Conservation (phyloP, 1,140 invertebrate species). For the Caenorhabditis brenneri region DNA sequence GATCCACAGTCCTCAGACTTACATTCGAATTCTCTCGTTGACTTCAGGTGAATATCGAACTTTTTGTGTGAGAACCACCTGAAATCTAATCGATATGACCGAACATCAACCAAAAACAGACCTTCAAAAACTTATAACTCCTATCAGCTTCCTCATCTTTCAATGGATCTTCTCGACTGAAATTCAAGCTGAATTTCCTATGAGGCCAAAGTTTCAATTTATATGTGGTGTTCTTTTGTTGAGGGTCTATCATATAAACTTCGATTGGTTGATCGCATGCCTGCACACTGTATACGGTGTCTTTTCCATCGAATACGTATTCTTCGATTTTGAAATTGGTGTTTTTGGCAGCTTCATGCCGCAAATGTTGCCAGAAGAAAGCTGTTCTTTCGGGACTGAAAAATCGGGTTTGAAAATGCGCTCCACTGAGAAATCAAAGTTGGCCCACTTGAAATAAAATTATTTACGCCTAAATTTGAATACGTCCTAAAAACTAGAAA, state of each 20-base stretch:
- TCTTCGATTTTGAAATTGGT: not conserved
- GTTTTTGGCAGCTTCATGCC: not conserved
- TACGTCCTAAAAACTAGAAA: too few species aligned
- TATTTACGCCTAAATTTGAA: too few species aligned
- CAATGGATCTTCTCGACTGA: not conserved
- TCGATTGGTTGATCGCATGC: not conserved
- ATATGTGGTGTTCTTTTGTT: not conserved
- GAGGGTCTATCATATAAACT: not conserved
- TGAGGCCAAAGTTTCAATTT: not conserved
- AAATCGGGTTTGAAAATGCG: too few species aligned
- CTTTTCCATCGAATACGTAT: not conserved
- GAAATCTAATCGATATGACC: not conserved
- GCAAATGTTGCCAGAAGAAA: not conserved
- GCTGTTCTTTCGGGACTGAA: not conserved
- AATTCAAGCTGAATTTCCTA: not conserved
- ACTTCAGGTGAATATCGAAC: not conserved
- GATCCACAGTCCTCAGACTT: too few species aligned
- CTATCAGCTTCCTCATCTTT: not conserved
- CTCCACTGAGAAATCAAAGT: too few species aligned
- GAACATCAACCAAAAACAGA: not conserved
- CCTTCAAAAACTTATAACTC: conserved; percentile 19
- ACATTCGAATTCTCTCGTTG: not conserved
- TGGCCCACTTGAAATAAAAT: too few species aligned
- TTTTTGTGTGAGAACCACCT: conserved; percentile 1
- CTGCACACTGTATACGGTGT: not conserved